phyloP scores from a whole-genome alignment of 2,888 invertebrate species.

The Cataglyphis livida region DNA sequence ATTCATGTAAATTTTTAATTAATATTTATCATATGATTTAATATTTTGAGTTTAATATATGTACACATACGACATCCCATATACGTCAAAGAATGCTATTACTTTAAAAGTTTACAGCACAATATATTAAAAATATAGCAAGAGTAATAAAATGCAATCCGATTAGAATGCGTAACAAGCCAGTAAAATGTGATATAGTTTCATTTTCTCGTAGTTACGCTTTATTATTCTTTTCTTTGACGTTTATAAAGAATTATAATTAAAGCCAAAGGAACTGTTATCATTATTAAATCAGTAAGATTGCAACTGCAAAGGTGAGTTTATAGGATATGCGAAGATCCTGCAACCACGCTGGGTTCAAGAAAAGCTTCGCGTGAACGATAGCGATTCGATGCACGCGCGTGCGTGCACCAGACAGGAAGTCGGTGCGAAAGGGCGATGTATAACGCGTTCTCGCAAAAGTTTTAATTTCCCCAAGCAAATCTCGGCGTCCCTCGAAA shows the following conservation, averaged over 20 bases:
- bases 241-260: not conserved
- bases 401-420: constrained; percentile 64
- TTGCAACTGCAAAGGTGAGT: not conserved
- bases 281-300: not conserved
- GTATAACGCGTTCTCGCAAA: constrained; percentile 57
- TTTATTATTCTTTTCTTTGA: not conserved
- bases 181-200: not conserved
- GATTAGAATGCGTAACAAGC: not conserved
- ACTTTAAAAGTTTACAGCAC: not conserved
- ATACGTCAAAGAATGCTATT: not conserved
- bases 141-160: not conserved
- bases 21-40: not conserved
- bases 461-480: constrained; percentile 67
- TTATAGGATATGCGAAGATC: not conserved
- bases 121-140: not conserved
- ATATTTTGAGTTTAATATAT: not conserved
- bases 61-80: not conserved
- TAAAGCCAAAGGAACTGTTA: not conserved
- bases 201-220: not conserved
- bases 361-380: constrained; percentile 69
- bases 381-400: constrained; percentile 60
- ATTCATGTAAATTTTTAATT: not conserved
- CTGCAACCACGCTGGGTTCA: not conserved
- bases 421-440: constrained; percentile 60
- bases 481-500: constrained; percentile 33